Evolutionary conservation across 2,888 invertebrate species (phyloP).

Genomic region (Lepidocyrtoides sp.): DNA sequence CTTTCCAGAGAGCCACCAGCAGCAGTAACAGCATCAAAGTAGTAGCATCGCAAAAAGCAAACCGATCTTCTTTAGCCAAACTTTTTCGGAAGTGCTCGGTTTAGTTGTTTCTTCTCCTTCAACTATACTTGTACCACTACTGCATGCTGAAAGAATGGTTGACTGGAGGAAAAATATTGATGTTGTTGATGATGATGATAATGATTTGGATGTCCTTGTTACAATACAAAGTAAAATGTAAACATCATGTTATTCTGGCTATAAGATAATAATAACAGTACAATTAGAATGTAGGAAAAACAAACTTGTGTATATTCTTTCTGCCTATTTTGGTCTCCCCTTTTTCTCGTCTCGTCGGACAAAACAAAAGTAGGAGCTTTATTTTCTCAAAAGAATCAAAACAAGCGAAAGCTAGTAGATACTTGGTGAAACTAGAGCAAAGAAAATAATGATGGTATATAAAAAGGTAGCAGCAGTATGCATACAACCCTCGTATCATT

Average conservation of each 20-base stretch:
- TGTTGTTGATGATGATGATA: constrained; percentile 43
- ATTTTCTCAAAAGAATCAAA: background rate
- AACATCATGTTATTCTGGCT: background rate
- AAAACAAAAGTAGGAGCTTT: background rate
- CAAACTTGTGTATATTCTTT: background rate
- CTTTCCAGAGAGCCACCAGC: constrained; percentile 39
- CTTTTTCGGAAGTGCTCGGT: constrained; percentile 73
- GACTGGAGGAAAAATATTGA: constrained; percentile 53
- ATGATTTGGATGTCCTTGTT: constrained; percentile 52
- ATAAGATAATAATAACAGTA: background rate
- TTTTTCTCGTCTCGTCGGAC: background rate
- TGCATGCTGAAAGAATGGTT: constrained; percentile 19
- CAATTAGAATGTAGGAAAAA: background rate
- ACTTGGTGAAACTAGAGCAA: constrained; percentile 18
- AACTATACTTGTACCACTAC: background rate
- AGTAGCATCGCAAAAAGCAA: constrained; percentile 58
- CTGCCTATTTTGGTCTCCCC: background rate
- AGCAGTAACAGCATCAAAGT: constrained; percentile 12
- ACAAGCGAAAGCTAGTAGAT: constrained; percentile 2
- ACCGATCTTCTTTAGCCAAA: constrained; percentile 58
- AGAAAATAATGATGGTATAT: background rate
- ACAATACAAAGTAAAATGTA: constrained; percentile 1
- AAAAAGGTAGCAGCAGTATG: background rate
- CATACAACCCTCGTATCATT: background rate
- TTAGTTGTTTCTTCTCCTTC: constrained; percentile 37